Base-by-base conservation (phyloP, 2,797 vertebrate species). In the Ptychobarbus kaznakovi region DNA sequence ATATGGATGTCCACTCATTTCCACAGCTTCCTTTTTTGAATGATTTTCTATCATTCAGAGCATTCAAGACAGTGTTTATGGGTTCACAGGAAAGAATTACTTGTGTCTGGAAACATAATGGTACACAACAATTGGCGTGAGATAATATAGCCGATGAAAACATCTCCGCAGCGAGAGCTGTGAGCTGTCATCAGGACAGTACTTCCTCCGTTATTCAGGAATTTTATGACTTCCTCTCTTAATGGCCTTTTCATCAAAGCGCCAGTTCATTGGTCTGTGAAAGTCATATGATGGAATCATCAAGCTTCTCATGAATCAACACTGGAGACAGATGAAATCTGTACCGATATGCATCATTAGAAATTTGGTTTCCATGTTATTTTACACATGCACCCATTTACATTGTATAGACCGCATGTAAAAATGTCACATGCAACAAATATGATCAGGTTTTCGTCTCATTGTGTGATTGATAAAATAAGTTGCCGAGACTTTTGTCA, bases 241-340 rank as follows among this genome's bases (percentile, higher is more conserved):
- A 91, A 91, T 80, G 46, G 20, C 84, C 84, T 87, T 84, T 88
- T 84, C 80, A 77, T 85, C 88, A 81, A 58, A 13, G 12, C 61
- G 79, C 82, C 74, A 77, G 42, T 32, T 79, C 85, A 72, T 89
- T 82, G 92, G 82, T 83, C 89, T 89, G 87, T 88, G 86, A 88
- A 88, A 89, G 86, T 90, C 91, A 87, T 88, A 92, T 89, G 84
- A 90, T 89, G 77, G 49, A 87, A 88, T 89, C 84, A 77, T 88
- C 86, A 86, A 81, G 86, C 89, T 89, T 82, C 73, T 76, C 84
- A 91, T 87, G 88, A 86, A 87, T 91, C 77, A 76, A 86, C 18
- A 25, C 49, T 61, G 65, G 28, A 82, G 68, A 79, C 38, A 38
- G 56, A 86, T 68, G 81, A 80, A 66, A 53, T 46, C 69, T 72